These are phyloP conservation scores for Drosophila vallismaia DNA, from an alignment of 2,888 invertebrate species.

Conservation along the genomic window DNA sequence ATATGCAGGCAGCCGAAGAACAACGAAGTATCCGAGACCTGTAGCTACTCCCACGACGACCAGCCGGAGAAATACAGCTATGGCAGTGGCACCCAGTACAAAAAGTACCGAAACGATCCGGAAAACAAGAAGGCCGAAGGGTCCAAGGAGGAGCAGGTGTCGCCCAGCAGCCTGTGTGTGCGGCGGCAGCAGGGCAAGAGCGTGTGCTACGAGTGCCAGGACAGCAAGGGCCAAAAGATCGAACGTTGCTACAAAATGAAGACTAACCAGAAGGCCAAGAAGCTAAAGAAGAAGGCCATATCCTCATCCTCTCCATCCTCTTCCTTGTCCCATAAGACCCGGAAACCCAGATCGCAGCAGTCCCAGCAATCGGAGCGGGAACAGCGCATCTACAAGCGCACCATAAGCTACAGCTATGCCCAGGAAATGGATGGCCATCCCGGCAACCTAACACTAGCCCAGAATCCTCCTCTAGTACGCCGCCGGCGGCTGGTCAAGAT, in stretches of 20 bases:
- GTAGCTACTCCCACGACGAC: slow-evolving; percentile 90
- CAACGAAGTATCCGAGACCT: slow-evolving; percentile 91
- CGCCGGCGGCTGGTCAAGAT: slow-evolving; percentile 13
- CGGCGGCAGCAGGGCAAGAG: slow-evolving; percentile 50
- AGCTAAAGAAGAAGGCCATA: neutral
- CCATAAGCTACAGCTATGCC: slow-evolving; percentile 70
- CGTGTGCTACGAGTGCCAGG: slow-evolving; percentile 77
- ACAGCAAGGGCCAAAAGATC: slow-evolving; percentile 54
- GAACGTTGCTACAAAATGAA: slow-evolving; percentile 69
- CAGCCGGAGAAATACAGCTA: slow-evolving; percentile 89
- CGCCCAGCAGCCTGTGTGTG: slow-evolving; percentile 62
- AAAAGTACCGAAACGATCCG: slow-evolving; percentile 57
- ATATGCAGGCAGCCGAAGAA: slow-evolving; percentile 90
- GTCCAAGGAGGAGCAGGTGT: neutral
- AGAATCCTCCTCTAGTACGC: neutral
- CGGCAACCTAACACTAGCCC: neutral
- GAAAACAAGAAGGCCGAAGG: neutral
- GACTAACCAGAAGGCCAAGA: slow-evolving; percentile 19
- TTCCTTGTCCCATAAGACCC: neutral
- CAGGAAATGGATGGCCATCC: slow-evolving; percentile 24
- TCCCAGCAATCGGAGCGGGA: slow-evolving; percentile 54
- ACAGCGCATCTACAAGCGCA: slow-evolving; percentile 78
- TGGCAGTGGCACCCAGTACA: slow-evolving; percentile 85
- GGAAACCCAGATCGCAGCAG: slow-evolving; percentile 17
- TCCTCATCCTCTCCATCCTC: neutral